Evolutionary conservation across 2,888 invertebrate genomes (phyloP), one percentile per base, ranked within the genome.

Genomic region (Incurvaria masculella): DNA sequence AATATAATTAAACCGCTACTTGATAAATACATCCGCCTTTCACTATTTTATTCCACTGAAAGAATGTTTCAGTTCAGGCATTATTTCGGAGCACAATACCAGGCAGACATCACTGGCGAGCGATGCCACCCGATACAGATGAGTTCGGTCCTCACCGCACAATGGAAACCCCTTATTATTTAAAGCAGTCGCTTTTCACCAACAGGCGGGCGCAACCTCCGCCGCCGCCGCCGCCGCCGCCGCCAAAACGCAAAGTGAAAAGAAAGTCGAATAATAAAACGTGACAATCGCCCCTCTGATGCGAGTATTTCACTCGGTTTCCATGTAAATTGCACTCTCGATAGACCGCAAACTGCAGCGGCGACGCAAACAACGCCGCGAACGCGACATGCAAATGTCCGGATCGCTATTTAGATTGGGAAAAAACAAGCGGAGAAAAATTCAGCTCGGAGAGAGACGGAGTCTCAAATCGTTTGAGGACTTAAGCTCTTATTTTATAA

Each of bases 231-330:
- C 14, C 33, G 33, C 14, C 4, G 33, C 33, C 14, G 33, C 33
- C 8, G 11, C 33, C 3, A 33, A 33, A 33, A 33, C 33, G 33
- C 14, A 33, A 33, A 33, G 33, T 33, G 33, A 33, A 33, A 33
- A 59, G 69, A 73, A 72, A 73, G 70, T 72, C 70, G 63, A 40
- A 33, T 69, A 69, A 73, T 71, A 69, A 69, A 69, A 69, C 69
- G 68, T 69, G 72, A 72, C 70, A 72, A 72, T 72, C 63, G 69
- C 61, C 65, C 65, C 14, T 64, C 65, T 68, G 69, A 71, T 69
- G 72, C 68, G 68, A 71, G 74, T 70, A 72, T 75, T 69, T 72
- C 68, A 69, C 68, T 63, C 66, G 69, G 66, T 70, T 72, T 69
- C 62, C 67, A 74, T 73, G 68, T 70, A 72, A 74, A 74, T 70